Percentiles rank a stretch among this genome's conserved stretches.
These are phyloP conservation scores for Eciton burchellii DNA, from an alignment of 1,140 invertebrate genomes.

Conservation along the genomic window DNA sequence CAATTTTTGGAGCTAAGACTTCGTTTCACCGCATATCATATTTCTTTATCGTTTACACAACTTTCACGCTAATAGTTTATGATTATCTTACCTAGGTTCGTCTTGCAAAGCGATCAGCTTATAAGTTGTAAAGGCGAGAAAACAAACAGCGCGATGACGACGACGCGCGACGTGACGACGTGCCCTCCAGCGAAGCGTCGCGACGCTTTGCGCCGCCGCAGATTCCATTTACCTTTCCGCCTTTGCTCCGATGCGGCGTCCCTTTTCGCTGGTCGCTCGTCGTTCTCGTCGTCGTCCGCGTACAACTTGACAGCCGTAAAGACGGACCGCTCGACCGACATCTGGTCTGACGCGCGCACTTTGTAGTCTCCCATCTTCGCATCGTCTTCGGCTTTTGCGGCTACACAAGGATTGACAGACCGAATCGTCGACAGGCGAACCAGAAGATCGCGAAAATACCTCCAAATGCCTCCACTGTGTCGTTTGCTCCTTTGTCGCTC, in stretches of 20 bases:
- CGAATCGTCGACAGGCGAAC: constrained; percentile 36
- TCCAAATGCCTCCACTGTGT: neutral
- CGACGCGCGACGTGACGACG: constrained; percentile 24
- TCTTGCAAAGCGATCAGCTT: neutral
- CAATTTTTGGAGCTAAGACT: neutral
- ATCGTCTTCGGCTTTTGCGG: constrained; percentile 35
- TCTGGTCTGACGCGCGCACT: constrained; percentile 52
- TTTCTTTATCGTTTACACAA: neutral
- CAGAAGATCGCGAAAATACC: constrained; percentile 9
- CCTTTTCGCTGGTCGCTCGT: constrained; percentile 41
- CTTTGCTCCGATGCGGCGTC: neutral
- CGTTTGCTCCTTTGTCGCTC: neutral
- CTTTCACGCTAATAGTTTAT: neutral
- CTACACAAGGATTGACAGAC: constrained; percentile 32
- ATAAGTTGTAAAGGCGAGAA: neutral
- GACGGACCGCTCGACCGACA: constrained; percentile 54
- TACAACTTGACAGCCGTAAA: constrained; percentile 53
- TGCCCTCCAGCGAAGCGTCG: neutral
- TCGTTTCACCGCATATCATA: neutral
- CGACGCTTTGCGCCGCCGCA: constrained; percentile 25
- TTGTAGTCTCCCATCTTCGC: constrained; percentile 55
- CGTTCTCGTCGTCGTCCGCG: constrained; percentile 36
- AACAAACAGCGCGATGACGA: constrained; percentile 27
- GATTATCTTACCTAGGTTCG: neutral
- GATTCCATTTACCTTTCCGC: constrained; percentile 53